These are phyloP conservation scores for Mactromeris polynyma DNA, from an alignment of 2,888 invertebrate species.

Conservation along the genomic window DNA sequence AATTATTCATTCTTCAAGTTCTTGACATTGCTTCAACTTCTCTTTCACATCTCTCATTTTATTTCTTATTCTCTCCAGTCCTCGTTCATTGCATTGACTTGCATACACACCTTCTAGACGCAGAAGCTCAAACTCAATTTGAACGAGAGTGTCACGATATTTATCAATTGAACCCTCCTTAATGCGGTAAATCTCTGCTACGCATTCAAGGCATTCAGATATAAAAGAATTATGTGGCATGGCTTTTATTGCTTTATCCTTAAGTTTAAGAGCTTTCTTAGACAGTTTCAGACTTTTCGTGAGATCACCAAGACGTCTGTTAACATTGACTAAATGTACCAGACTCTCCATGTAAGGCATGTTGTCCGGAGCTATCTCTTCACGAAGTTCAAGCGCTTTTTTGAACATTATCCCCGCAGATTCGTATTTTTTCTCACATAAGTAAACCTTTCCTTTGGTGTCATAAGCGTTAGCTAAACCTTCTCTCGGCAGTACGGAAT, in stretches of 20 bases:
- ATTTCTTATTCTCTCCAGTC: slow-evolving; percentile 39
- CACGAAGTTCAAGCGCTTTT: slow-evolving; percentile 47
- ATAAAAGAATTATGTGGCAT: slow-evolving; percentile 58
- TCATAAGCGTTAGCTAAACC: slow-evolving; percentile 47
- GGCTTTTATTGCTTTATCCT: slow-evolving; percentile 30
- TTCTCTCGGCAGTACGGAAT: slow-evolving; percentile 30
- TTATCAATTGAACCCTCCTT: slow-evolving; percentile 28
- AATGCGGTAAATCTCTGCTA: slow-evolving; percentile 45
- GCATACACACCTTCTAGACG: slow-evolving; percentile 46
- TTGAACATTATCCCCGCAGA: slow-evolving; percentile 46
- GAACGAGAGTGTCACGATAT: slow-evolving; percentile 41
- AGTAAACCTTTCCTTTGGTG: slow-evolving; percentile 57
- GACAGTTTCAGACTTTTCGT: slow-evolving; percentile 31
- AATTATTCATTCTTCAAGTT: not conserved
- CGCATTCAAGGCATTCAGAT: slow-evolving; percentile 43
- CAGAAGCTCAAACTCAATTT: slow-evolving; percentile 56
- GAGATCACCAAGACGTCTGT: slow-evolving; percentile 30
- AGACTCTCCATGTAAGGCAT: slow-evolving; percentile 49
- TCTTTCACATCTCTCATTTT: slow-evolving; percentile 27
- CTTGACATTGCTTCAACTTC: slow-evolving; percentile 19
- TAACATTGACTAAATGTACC: slow-evolving; percentile 49
- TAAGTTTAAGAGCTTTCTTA: slow-evolving; percentile 38
- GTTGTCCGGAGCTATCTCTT: slow-evolving; percentile 21
- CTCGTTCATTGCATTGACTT: slow-evolving; percentile 40
- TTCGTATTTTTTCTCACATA: slow-evolving; percentile 26